Evolutionary conservation across 2,888 invertebrate species (phyloP).

Genomic region (Aphodius granarius): DNA sequence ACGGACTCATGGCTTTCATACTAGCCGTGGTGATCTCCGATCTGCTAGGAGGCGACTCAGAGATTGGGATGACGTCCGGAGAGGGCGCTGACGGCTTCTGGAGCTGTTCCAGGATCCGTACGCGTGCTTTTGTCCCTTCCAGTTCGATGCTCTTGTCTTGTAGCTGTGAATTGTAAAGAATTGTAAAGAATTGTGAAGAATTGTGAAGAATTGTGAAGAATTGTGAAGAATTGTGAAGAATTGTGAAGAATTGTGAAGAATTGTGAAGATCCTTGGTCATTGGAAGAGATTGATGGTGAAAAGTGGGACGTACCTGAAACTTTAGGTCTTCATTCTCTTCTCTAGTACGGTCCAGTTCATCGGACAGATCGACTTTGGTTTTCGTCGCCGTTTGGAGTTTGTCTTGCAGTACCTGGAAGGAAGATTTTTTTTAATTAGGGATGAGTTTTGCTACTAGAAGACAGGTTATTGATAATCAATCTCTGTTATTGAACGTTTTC

Average conservation of each 20-base stretch:
- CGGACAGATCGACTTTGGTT: constrained; percentile 65
- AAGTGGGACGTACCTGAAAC: constrained; percentile 66
- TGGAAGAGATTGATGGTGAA: neutral
- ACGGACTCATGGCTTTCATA: constrained; percentile 62
- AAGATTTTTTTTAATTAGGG: constrained; percentile 7
- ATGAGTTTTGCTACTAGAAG: constrained; percentile 4
- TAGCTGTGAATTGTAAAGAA: constrained; percentile 58
- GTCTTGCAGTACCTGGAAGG: constrained; percentile 69
- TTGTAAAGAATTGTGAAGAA: neutral
- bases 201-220: neutral
- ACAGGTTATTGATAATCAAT: too few species aligned
- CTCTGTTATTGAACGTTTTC: too few species aligned
- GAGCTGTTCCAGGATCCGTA: constrained; percentile 70
- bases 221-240: constrained; percentile 1
- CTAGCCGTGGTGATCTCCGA: constrained; percentile 57
- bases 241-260: neutral
- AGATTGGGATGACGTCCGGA: constrained; percentile 53
- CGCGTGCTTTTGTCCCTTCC: constrained; percentile 78
- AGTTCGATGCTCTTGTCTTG: constrained; percentile 82
- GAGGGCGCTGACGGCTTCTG: constrained; percentile 46
- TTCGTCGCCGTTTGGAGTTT: constrained; percentile 70
- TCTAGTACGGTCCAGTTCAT: constrained; percentile 71
- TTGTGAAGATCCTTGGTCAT: neutral
- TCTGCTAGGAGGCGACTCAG: constrained; percentile 50
- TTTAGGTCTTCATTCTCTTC: constrained; percentile 82